These are phyloP conservation scores for Drosophila prostipennis DNA, from an alignment of 2,888 invertebrate genomes.

Conservation along the genomic window DNA sequence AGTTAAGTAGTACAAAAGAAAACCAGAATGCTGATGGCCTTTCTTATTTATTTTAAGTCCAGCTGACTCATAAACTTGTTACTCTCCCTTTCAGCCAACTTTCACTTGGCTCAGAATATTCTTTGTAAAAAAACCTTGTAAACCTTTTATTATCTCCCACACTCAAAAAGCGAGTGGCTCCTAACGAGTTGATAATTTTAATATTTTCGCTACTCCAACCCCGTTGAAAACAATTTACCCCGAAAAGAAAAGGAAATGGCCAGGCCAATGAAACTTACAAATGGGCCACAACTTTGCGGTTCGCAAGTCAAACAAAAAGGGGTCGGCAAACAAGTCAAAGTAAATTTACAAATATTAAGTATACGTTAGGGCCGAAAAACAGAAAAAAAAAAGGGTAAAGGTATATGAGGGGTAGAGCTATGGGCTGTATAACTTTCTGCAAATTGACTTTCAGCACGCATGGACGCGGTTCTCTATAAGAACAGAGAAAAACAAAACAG, in stretches of 20 bases:
- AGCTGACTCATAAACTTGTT: neutral
- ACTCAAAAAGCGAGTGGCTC: neutral
- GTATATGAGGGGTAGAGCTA: neutral
- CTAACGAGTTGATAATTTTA: constrained; percentile 14
- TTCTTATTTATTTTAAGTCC: neutral
- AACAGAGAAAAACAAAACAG: constrained; percentile 29
- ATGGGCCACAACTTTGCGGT: constrained; percentile 33
- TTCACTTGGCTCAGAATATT: constrained; percentile 1
- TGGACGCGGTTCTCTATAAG: constrained; percentile 40
- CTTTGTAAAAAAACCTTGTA: neutral
- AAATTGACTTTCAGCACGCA: constrained; percentile 75
- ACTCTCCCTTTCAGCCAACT: neutral
- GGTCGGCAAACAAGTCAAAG: constrained; percentile 3
- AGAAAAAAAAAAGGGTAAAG: neutral
- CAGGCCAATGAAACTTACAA: constrained; percentile 22
- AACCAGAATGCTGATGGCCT: neutral
- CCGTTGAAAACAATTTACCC: constrained; percentile 8
- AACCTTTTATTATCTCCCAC: neutral
- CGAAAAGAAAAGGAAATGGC: constrained; percentile 3
- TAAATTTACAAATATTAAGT: constrained; percentile 50
- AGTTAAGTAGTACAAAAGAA: too few species aligned
- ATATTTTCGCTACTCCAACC: constrained; percentile 6
- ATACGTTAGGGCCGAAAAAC: constrained; percentile 48
- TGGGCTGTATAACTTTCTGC: constrained; percentile 63
- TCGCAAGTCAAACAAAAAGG: constrained; percentile 11